phyloP scores from a whole-genome alignment of 2,797 vertebrate species.

The Amblyopsis hoosieri region DNA sequence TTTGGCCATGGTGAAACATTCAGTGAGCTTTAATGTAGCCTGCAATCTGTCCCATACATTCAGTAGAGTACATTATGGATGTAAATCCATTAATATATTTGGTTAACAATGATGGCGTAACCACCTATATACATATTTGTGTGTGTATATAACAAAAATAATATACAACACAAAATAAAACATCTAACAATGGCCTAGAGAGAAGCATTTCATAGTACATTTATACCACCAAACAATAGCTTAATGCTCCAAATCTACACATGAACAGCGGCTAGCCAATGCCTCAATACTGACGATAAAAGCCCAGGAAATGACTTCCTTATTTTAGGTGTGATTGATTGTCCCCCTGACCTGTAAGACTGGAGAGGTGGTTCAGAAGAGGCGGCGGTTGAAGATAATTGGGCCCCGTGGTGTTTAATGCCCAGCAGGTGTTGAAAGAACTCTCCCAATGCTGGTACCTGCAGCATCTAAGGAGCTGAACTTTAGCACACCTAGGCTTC shows the following conservation, averaged over 20 bases:
- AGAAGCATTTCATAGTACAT: too few relatives aligned
- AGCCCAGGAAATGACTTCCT: slow-evolving; percentile 75
- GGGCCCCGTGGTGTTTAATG: slow-evolving; percentile 77
- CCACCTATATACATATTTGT: too few relatives aligned
- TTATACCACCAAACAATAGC: slow-evolving; percentile 22
- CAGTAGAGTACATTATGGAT: too few relatives aligned
- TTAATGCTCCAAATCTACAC: slow-evolving; percentile 2
- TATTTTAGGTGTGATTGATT: slow-evolving; percentile 81
- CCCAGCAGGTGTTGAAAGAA: slow-evolving; percentile 72
- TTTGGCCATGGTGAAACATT: too few relatives aligned
- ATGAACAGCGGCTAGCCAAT: slow-evolving; percentile 67
- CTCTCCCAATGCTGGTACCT: slow-evolving; percentile 63
- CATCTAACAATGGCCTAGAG: too few relatives aligned
- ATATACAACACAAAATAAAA: too few relatives aligned
- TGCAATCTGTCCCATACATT: too few relatives aligned
- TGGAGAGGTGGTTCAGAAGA: slow-evolving; percentile 72
- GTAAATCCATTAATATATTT: too few relatives aligned
- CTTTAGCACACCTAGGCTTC: slow-evolving; percentile 69
- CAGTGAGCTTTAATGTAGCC: too few relatives aligned
- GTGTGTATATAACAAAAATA: too few relatives aligned
- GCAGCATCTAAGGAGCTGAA: slow-evolving; percentile 67
- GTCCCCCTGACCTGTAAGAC: slow-evolving; percentile 75
- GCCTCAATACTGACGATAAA: slow-evolving; percentile 62
- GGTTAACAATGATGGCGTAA: too few relatives aligned
- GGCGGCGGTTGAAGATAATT: slow-evolving; percentile 75